Evolutionary conservation across 2,888 invertebrate species (phyloP), one percentile per base, ranked within the genome.

Genomic region (Noctuana brunneofusca): DNA sequence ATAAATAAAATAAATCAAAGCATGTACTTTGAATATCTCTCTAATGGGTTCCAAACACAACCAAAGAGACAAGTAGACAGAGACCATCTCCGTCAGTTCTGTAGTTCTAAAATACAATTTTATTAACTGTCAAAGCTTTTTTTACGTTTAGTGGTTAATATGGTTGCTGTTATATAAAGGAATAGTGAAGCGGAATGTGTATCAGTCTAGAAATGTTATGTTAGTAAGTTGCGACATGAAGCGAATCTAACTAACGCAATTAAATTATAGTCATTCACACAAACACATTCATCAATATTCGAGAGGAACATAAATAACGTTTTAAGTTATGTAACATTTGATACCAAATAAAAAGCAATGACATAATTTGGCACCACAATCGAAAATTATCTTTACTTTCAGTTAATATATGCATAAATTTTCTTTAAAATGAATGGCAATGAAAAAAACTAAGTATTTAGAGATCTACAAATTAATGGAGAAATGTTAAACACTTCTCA

Each of bases 151-250:
- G 6, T 38, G 38, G 6, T 38, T 2, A 38, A n/a, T 24, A 38
- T 54, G 41, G 11, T n/a, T 59, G 20, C n/a, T 53, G 59, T 41
- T 27, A 43, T 43, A 27, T 53, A 59, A 59, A 38, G 14, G 59
- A 52, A 53, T 50, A 59, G 16, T 32, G 46, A 43, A 60, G 59
- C 59, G 59, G 59, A 60, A 60, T 60, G 59, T 60, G 46, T 46
- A 53, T 60, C 59, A 60, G 59, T 60, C 59, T 60, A 60, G 46
- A 35, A 54, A 46, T 53, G 53, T 60, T 53, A 48, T 16, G 43
- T 43, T 53, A 41, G 32, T 53, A 22, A 59, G 43, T 59, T 53
- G 43, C 59, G 20, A 46, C 14, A 35, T 32, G 9, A 59, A 59
- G 52, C 52, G 9, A 59, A 30, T 30, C 22, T 22, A 46, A 52